A percentile compares a stretch with the other conserved stretches of the same genome.
These are phyloP conservation scores for Pseudachorutes palmiensis DNA, from an alignment of 1,140 invertebrate genomes.

Conservation along the genomic window DNA sequence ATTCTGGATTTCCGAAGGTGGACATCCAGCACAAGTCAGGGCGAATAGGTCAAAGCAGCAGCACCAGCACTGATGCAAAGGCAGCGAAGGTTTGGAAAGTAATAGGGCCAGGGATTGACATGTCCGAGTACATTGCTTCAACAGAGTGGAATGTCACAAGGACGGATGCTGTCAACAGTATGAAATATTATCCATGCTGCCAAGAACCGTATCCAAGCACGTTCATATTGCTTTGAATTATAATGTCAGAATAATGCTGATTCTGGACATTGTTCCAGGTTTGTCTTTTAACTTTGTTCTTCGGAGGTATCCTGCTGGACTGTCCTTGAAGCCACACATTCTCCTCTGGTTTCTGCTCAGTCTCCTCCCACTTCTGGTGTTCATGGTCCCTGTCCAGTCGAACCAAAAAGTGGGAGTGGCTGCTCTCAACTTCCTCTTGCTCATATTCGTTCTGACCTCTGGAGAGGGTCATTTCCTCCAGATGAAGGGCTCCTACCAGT, in stretches of 20 bases:
- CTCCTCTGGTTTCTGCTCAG: not conserved
- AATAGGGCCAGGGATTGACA: not conserved
- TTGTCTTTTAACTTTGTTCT: not conserved
- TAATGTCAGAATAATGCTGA: no score
- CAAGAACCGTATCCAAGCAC: not conserved
- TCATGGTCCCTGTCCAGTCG: not conserved
- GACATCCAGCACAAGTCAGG: slow-evolving; percentile 3
- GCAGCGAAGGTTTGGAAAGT: not conserved
- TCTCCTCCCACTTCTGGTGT: not conserved
- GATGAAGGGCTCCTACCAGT: not conserved
- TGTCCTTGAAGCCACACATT: not conserved
- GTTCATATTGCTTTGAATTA: no score
- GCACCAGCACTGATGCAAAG: not conserved
- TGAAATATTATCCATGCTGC: slow-evolving; percentile 1
- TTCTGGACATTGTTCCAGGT: no score
- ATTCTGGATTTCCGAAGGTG: not conserved
- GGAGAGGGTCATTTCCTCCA: not conserved
- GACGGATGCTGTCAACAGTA: not conserved
- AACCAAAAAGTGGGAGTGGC: not conserved
- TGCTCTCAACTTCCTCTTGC: not conserved
- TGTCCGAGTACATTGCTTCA: not conserved
- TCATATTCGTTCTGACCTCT: not conserved
- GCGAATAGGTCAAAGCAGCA: not conserved
- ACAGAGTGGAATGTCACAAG: not conserved
- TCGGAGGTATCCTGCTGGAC: not conserved